Conservation (phyloP, 2,113 vertebrate species). For the Calcarius ornatus region DNA sequence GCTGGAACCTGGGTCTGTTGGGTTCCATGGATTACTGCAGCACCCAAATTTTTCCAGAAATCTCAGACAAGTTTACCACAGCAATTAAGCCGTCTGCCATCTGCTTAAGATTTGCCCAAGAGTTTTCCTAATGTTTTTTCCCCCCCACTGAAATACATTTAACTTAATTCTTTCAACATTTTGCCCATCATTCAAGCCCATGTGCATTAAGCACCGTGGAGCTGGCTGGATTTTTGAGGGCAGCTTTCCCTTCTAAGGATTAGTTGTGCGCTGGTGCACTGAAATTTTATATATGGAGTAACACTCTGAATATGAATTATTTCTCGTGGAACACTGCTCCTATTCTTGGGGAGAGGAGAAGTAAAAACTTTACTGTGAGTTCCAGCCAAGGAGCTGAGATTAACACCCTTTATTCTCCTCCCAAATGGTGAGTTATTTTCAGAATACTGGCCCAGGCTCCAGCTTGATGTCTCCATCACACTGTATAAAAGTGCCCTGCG, state of each 20-base stretch:
- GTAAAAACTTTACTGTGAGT: conserved; percentile 24
- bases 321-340: conserved; percentile 23
- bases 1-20: neutral
- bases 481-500: neutral
- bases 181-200: conserved; percentile 16
- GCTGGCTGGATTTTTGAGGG: conserved; percentile 38
- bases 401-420: conserved; percentile 36
- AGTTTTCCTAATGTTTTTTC: conserved; percentile 17
- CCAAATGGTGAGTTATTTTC: conserved; percentile 55
- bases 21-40: conserved; percentile 31
- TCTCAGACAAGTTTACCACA: conserved; percentile 66
- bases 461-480: conserved; percentile 43
- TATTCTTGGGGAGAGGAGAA: conserved; percentile 20
- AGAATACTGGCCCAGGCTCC: neutral
- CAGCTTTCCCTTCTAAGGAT: conserved; percentile 27
- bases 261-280: neutral
- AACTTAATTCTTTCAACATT: conserved; percentile 48
- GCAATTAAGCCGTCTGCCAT: conserved; percentile 75
- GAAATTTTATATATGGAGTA: conserved; percentile 40
- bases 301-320: conserved; percentile 9
- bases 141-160: neutral
- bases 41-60: conserved; percentile 65
- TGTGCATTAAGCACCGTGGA: neutral
- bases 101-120: conserved; percentile 60
- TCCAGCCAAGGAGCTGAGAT: conserved; percentile 32